Evolutionary conservation across 2,888 invertebrate species (phyloP).

Genomic region (Pyrocoelia pectoralis): DNA sequence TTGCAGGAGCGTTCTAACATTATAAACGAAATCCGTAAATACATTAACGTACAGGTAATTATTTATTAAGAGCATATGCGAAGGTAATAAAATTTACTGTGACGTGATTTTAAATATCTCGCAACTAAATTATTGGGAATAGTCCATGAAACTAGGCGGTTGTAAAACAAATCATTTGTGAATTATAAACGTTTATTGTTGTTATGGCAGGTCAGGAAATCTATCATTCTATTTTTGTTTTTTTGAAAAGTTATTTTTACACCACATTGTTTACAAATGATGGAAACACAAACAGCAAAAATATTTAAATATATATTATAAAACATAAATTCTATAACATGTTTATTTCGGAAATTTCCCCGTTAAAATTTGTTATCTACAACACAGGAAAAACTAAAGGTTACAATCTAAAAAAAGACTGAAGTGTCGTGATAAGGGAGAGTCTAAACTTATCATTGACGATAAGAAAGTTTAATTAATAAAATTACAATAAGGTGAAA

Average conservation of each 20-base stretch:
- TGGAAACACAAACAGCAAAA: too few species aligned
- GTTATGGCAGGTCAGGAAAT: slow-evolving; percentile 35
- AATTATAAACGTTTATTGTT: slow-evolving; percentile 19
- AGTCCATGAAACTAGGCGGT: background rate
- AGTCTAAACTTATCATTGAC: too few species aligned
- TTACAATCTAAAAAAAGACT: too few species aligned
- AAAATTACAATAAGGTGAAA: too few species aligned
- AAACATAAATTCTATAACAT: too few species aligned
- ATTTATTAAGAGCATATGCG: slow-evolving; percentile 38
- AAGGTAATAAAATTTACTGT: slow-evolving; percentile 36
- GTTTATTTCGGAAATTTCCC: too few species aligned
- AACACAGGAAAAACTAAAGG: too few species aligned
- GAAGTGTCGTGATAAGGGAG: too few species aligned
- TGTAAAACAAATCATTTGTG: slow-evolving; percentile 5
- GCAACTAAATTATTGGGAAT: slow-evolving; percentile 8
- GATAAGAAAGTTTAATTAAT: too few species aligned
- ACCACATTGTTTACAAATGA: too few species aligned
- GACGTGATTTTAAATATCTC: slow-evolving; percentile 35
- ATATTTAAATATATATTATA: too few species aligned
- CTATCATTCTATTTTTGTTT: background rate
- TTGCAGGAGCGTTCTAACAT: background rate
- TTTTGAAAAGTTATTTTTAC: background rate
- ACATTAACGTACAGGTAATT: slow-evolving; percentile 18
- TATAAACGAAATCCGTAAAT: background rate
- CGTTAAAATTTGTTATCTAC: too few species aligned